These are phyloP conservation scores for Lates calcarifer DNA, from an alignment of 2,113 vertebrate species.

Conservation along the genomic window DNA sequence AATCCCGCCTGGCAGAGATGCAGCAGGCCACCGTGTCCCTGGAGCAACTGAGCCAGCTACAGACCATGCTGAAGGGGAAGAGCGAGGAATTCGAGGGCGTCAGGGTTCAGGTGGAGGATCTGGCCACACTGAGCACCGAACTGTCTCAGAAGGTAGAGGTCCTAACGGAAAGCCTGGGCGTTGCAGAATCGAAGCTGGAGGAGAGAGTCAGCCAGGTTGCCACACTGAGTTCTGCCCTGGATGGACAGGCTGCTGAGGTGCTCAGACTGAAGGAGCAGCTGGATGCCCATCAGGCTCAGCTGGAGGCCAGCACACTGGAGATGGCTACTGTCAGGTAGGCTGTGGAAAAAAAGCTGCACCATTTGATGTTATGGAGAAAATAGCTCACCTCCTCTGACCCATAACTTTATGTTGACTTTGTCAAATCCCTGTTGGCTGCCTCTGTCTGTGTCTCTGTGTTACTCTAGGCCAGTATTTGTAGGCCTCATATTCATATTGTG, in stretches of 20 bases:
- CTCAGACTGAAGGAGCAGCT: slow-evolving; percentile 63
- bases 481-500: slow-evolving; percentile 24
- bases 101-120: slow-evolving; percentile 55
- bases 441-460: slow-evolving; percentile 45
- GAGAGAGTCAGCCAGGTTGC: slow-evolving; percentile 33
- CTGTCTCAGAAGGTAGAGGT: slow-evolving; percentile 65
- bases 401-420: slow-evolving; percentile 70
- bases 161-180: slow-evolving; percentile 48
- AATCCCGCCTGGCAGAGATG: slow-evolving; percentile 74
- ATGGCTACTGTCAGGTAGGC: slow-evolving; percentile 70
- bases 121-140: slow-evolving; percentile 43
- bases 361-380: slow-evolving; percentile 51
- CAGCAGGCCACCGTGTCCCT: slow-evolving; percentile 70
- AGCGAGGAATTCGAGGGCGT: slow-evolving; percentile 67
- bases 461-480: background rate
- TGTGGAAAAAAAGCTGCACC: slow-evolving; percentile 4
- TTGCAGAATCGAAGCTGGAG: slow-evolving; percentile 56
- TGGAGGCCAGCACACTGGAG: slow-evolving; percentile 58
- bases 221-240: slow-evolving; percentile 52
- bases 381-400: slow-evolving; percentile 72
- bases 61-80: slow-evolving; percentile 47
- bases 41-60: slow-evolving; percentile 74
- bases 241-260: slow-evolving; percentile 63
- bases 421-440: slow-evolving; percentile 64
- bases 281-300: slow-evolving; percentile 55